A percentile compares a stretch with the other conserved stretches of the same genome.
Conservation (phyloP, 2,797 vertebrate species). For the Oreortyx pictus region DNA sequence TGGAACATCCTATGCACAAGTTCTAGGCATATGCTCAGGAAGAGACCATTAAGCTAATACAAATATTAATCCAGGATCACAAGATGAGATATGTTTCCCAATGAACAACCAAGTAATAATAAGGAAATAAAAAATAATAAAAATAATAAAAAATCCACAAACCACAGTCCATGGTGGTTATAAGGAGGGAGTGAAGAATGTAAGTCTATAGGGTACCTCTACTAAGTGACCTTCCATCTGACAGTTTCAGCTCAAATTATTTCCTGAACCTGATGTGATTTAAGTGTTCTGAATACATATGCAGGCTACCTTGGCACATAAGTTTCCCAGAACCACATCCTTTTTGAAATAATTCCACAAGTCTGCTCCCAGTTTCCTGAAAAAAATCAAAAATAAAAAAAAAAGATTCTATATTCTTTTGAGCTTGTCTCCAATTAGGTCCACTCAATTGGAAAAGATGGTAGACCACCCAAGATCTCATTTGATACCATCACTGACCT, state of each 20-base stretch:
- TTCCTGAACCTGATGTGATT: background rate
- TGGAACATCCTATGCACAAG: no score
- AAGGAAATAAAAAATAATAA: no score
- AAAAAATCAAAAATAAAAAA: background rate
- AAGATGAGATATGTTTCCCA: background rate
- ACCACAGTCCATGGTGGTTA: background rate
- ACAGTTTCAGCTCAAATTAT: background rate
- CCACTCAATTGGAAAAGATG: background rate
- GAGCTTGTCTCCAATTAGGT: background rate
- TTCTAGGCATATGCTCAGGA: background rate
- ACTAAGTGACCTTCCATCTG: background rate
- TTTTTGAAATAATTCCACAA: background rate
- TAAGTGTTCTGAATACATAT: background rate
- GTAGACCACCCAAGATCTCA: background rate
- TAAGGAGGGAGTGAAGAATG: background rate
- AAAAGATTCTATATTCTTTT: background rate
- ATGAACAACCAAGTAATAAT: background rate
- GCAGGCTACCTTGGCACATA: background rate
- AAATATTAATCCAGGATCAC: background rate
- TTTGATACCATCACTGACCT: background rate
- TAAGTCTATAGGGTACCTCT: background rate
- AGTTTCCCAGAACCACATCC: rapidly evolving
- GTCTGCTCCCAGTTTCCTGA: background rate
- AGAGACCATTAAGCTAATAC: background rate
- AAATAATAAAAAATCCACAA: background rate